Base-by-base conservation (phyloP, 2,113 vertebrate species). In the Corythornis cristatus region DNA sequence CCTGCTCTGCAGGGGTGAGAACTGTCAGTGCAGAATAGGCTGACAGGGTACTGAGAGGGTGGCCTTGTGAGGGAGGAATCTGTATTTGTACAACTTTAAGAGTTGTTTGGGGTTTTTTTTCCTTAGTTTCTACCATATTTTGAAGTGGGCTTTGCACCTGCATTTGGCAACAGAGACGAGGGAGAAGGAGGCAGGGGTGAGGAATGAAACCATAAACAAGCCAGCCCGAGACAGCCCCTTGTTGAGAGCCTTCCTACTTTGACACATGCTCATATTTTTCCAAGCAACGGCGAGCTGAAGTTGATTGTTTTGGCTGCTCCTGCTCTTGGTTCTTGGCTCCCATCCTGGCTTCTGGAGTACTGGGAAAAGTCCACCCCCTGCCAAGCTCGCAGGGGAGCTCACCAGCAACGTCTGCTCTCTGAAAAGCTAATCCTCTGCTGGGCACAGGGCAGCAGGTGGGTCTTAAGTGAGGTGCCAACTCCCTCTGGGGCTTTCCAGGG, bases 291-390 rank as follows among this genome's bases (percentile, higher is more conserved):
- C 50, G 76, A 58, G 26, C 0, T 42, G 77, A 92, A 79, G 56
- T 56, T 89, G 87, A 93, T 74, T 80, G 64, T 72, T 91, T 85
- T 92, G 93, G 81, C 94, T 93, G 67, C 54, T 91, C 54, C 73
- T 89, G 31, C 64, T 87, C 33, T 40, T 64, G 56, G 67, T 74
- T 93, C 64, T 85, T 94, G 93, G 87, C 78, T 95, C 18, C 37
- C 3, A 1, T 83, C 78, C 91, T 91, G 54, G 67, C 60, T 93
- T 88, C 91, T 89, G 84, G 67, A 95, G 17, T 18, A 35, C 64
- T 33, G 7, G 60, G 78, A 84, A 66, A 46, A 70, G 62, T 71
- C 23, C 21, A 54, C 23, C 42, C 65, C 35, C 67, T 83, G 81
- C 89, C 82, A 88, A 46, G 56, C n/a, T 87, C 10, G 2, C 11